Evolutionary conservation across 2,113 vertebrate species (phyloP), one percentile per base, ranked within the genome.

Genomic region (Eulemur rufifrons): DNA sequence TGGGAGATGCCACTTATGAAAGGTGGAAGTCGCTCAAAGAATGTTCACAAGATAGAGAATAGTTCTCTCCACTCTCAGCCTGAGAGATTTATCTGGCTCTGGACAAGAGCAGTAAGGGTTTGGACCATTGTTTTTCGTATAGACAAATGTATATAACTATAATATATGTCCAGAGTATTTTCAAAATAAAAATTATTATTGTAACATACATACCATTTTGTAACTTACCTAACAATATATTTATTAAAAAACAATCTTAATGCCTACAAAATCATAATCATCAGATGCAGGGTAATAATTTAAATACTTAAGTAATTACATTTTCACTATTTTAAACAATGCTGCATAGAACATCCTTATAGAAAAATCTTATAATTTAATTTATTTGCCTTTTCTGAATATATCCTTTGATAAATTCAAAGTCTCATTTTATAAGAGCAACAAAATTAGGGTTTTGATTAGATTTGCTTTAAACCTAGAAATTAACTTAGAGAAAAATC

Each of bases 251-350:
- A 47, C 3, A 61, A 3, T 66, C 54, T 52, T 64, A 94, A 8
- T 42, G 21, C 3, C 4, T 52, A 34, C 39, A 81, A 92, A 74
- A 39, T 52, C 37, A 37, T 54, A 47, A 37, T 18, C 8, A 64
- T 76, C 52, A 86, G 23, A 54, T 29, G 2, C 23, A 56, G 21
- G 83, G 8, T 54, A 69, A 84, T 85, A 20, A 88, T 77, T 78
- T 59, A 90, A 45, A 59, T 86, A 91, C 77, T 82, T 50, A 86
- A 81, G 81, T 64, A 59, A 84, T 83, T 71, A 52, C 6, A 14
- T 45, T 81, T 92, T 77, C 18, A 37, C 14, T 54, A n/a, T 85
- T 95, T 94, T 95, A 89, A 95, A 45, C 15, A 89, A 42, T 77
- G 10, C 25, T 56, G 3, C 17, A 73, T 66, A 91, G 47, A 87